Base-by-base conservation (phyloP, 2,797 vertebrate species). In the Ceyx erithaca region DNA sequence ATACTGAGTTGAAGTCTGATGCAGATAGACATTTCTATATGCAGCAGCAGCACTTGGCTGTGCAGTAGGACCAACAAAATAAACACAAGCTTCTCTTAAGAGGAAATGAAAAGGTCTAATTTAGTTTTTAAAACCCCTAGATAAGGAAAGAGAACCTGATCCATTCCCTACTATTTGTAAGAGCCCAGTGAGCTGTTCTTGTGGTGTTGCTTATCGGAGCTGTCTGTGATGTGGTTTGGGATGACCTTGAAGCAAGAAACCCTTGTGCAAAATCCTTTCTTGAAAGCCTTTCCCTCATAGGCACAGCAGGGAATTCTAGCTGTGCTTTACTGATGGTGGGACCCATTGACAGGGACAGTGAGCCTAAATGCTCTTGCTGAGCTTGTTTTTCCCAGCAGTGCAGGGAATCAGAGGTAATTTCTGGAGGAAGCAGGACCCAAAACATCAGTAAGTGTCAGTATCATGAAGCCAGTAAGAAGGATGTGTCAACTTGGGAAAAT, bases 211-310 rank as follows among this genome's bases (percentile, higher is more conserved):
- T 84, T 75, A 69, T 87, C 51, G 62, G 84, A 77, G 22, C 46
- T 73, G 71, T 20, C 43, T 68, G 72, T 59, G 58, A 58, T 93
- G 84, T 76, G 70, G 48, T 68, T 63, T 85, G 75, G 52, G 49
- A 58, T 80, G 76, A 86, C 87, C 87, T 87, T 79, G 66, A 63
- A 86, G 79, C 52, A 67, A 76, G 62, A 83, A 94, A 80, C 14
- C n/a, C 43, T 20, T 40, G 31, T 75, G 46, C 17, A 62, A 82
- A 90, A 89, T 21, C 49, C 23, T 5, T n/a, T 89, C 46, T 68
- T 87, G 76, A 62, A 71, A 75, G 76, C 31, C 6, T 85, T 80
- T 87, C 6, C 3, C 25, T 8, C 5, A 35, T 51, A 58, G 2
- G 5, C 1, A 12, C 80, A 59, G 37, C 37, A 40, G 37, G 37